Base-by-base conservation (phyloP, 2,113 vertebrate genomes). In the Dascyllus trimaculatus region DNA sequence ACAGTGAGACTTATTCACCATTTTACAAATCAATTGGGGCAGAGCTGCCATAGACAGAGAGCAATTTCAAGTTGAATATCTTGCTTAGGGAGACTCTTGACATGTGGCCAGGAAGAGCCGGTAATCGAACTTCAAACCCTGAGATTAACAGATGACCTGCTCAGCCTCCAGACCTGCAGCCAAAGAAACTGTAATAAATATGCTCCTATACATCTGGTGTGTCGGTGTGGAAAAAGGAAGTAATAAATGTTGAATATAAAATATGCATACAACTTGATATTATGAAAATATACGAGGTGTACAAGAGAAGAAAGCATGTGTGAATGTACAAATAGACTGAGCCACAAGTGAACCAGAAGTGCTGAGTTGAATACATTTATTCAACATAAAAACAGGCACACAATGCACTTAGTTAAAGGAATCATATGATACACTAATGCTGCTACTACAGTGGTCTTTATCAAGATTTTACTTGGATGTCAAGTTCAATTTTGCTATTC, bases 131-230 rank as follows among this genome's bases (percentile, higher is more conserved):
- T 51, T 24, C 52, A 60, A 48, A 53, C 40, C 38, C 13, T 38
- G 17, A n/a, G 53, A 62, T 68, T 73, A 68, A 54, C 29, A 1
- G 53, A 14, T 11, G 18, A 29, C 43, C 32, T 60, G 62, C 52
- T 66, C 17, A 53, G 32, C n/a, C 13, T 40, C 53, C 19, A 24
- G 25, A 60, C 7, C 15, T 18, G 8, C 45, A 26, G 40, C 49
- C 52, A 38, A 69, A 40, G 49, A 29, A 26, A 51, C 26, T 53
- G 11, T 25, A 43, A 32, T 48, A 70, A 54, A 63, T 69, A 48
- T 14, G 25, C 40, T 21, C 4, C 25, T 18, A 4, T 19, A 40
- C 66, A 22, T 5, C 38, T 35, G n/a, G 13, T 52, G 19, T 35
- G 40, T 24, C 24, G 25, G 24, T 26, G 21, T 61, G 48, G 11